Base-by-base conservation (phyloP, 2,888 invertebrate genomes). In the Scrobipalpa atriplicella region DNA sequence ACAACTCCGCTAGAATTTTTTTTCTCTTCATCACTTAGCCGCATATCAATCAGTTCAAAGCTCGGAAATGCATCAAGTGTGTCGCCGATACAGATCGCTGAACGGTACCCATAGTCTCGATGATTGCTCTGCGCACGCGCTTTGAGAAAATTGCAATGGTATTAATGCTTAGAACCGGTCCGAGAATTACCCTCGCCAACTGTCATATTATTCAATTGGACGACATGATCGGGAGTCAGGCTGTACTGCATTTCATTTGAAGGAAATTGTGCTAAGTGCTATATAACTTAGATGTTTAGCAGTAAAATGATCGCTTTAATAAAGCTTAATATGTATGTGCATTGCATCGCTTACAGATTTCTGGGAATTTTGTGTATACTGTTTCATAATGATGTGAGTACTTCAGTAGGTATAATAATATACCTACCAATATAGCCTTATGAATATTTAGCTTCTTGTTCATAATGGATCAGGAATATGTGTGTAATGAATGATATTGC, bases 101-200 rank as follows among this genome's bases (percentile, higher is more conserved):
- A 90, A 90, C 90, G 88, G 89, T 88, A 88, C 72, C 76, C 78
- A 82, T 81, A 85, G 80, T 82, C 82, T 75, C 74, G 77, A 78
- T 85, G 85, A 86, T 88, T 84, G 84, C 84, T 70, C 71, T 69
- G 74, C 76, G 82, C 87, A 86, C 86, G 83, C 84, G 84, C 82
- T 74, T 77, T 75, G 81, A 83, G 86, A 84, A 87, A 85, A 87
- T 87, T 86, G 87, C 86, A 84, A 87, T 85, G 81, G 76, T 84
- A 84, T 83, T 85, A 83, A 85, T 84, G 79, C 75, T 82, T 77
- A 75, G 80, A 84, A 87, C 84, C 84, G 84, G 83, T 86, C 79
- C 79, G 77, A 72, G 83, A 86, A 87, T 87, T 86, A 81, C 81
- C 74, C 77, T 64, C 76, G 75, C 78, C 72, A 78, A 72, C 77